These are phyloP conservation scores for Electrophaes corylata DNA, from an alignment of 2,888 invertebrate species.

Conservation along the genomic window DNA sequence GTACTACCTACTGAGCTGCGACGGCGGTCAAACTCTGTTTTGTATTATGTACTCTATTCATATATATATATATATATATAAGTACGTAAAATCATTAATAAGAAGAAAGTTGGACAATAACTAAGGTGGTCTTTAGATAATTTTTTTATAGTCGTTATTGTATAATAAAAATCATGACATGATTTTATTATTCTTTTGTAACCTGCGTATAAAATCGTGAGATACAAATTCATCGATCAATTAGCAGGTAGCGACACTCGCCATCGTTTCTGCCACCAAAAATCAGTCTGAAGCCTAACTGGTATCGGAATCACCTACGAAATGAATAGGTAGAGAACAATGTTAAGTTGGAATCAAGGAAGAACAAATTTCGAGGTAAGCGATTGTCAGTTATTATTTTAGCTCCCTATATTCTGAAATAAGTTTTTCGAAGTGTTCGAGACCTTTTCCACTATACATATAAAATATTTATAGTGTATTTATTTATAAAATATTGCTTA, in stretches of 20 bases:
- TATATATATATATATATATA: too few species aligned
- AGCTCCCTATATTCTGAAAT: not conserved
- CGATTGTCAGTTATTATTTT: not conserved
- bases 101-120: not conserved
- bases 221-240: constrained; percentile 61
- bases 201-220: constrained; percentile 60
- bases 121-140: not conserved
- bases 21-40: too few species aligned
- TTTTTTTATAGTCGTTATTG: not conserved
- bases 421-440: too few species aligned
- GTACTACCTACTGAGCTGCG: too few species aligned
- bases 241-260: constrained; percentile 55
- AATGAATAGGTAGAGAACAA: constrained; percentile 7
- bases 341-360: not conserved
- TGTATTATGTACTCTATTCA: too few species aligned
- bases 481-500: too few species aligned
- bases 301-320: constrained; percentile 10
- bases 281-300: constrained; percentile 45
- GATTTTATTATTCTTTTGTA: constrained; percentile 22
- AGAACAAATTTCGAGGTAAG: constrained; percentile 21
- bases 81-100: too few species aligned
- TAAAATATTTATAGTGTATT: too few species aligned
- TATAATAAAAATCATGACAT: constrained; percentile 19
- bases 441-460: too few species aligned
- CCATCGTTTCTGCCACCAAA: constrained; percentile 47